Base-by-base conservation (phyloP, 2,797 vertebrate genomes). In the Sebastiscus albofasciatus region DNA sequence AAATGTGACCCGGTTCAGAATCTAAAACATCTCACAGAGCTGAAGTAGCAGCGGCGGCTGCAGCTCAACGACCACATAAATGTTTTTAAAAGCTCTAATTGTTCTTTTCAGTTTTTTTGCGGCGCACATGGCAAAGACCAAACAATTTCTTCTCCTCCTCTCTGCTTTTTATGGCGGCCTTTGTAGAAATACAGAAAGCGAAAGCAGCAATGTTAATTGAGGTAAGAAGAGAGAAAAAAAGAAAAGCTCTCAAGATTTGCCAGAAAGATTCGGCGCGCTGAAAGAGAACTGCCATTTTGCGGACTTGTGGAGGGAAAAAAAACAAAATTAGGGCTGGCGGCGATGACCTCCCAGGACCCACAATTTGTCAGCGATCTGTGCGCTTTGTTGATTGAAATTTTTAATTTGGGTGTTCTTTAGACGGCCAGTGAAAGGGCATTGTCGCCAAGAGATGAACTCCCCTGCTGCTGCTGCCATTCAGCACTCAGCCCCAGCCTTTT, bases 351-450 rank as follows among this genome's bases (percentile, higher is more conserved):
- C 94, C 93, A 92, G 87, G 96, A 95, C 96, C 94, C 91, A 93
- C 96, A 97, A 96, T 97, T 97, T 98, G 96, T 97, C 97, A 96
- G 95, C 94, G 94, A 96, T 96, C 95, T 94, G 95, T 94, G 82
- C 87, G 92, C 93, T 97, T 97, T 97, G 96, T 97, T 97, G 96
- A 96, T 97, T 94, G 94, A 96, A 97, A 96, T 97, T 97, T 96
- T 98, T 97, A 97, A 98, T 98, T 98, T 97, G 96, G 95, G 95
- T 94, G 94, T 96, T 96, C 96, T 96, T 97, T 96, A 94, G 96
- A 94, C 93, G 91, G 95, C 96, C 95, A 95, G 91, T 97, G 95
- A 96, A 97, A 95, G 93, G 94, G 81, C 91, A 94, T 96, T 96
- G 95, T 95, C 89, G 80, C 94, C 82, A 22, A 91, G 95, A 96